Evolutionary conservation across 2,797 vertebrate genomes (phyloP).

Genomic region (Tolypeutes matacus): DNA sequence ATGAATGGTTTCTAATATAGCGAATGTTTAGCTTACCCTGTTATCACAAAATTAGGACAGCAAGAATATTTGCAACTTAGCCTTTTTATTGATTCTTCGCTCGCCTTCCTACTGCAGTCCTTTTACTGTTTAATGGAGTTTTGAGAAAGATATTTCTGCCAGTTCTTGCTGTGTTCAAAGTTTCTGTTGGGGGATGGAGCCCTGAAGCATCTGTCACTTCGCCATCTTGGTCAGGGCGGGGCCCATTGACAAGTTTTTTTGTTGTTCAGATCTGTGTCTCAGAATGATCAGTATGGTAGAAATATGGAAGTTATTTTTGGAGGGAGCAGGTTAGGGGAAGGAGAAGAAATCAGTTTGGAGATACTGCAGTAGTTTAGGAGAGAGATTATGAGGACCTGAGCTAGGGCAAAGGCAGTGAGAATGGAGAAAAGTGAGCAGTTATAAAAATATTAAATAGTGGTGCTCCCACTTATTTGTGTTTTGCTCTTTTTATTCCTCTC

Average conservation of each 20-base stretch:
- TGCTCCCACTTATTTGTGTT: background rate
- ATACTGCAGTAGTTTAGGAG: background rate
- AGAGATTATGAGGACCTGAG: background rate
- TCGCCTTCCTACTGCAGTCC: no score
- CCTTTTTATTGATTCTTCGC: no score
- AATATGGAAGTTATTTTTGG: slow-evolving; percentile 43
- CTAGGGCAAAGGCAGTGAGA: background rate
- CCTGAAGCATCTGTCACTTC: no score
- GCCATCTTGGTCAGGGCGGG: no score
- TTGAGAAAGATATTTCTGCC: no score
- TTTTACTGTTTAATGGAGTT: no score
- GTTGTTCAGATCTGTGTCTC: background rate
- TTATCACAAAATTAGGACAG: no score
- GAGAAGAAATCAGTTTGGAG: slow-evolving; percentile 43
- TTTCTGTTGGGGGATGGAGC: no score
- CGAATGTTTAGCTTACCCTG: no score
- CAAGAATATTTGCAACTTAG: no score
- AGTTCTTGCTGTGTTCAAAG: no score
- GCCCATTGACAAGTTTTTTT: background rate
- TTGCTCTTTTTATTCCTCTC: slow-evolving; percentile 17
- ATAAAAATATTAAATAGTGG: background rate
- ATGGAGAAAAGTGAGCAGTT: background rate
- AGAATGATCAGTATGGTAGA: slow-evolving; percentile 25
- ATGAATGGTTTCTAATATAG: no score
- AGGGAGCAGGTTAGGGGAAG: slow-evolving; percentile 22